Base-by-base conservation (phyloP, 2,113 vertebrate species). In the Ptilorrhoa leucosticta region DNA sequence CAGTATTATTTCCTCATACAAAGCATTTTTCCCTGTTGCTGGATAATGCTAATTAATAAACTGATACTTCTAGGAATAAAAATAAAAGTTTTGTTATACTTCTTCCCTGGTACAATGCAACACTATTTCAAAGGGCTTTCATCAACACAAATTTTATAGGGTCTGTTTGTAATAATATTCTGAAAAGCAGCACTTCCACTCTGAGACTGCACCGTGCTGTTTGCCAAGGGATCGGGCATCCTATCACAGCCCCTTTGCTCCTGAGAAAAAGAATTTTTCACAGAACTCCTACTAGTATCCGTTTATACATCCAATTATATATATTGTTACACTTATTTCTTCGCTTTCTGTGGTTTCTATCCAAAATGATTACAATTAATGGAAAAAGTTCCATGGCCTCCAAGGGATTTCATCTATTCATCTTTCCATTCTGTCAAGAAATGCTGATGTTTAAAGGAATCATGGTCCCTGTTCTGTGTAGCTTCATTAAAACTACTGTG, bases 371-470 rank as follows among this genome's bases (percentile, higher is more conserved):
- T 58, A 61, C 37, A 80, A 66, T 89, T 94, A 94, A 80, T 35
- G 22, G 75, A 10, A 83, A 83, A 76, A 60, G 26, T 44, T 89
- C 50, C 31, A 30, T 2, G 15, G 84, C 53, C 65, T 89, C 87
- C 44, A 44, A 79, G 61, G 61, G 57, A 61, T 83, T 94, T 84
- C 27, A 87, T 53, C 87, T 58, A 61, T 91, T 93, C 28, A 87
- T 91, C 81, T 91, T 57, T 44, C 45, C 23, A 1, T 61, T 89
- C 84, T 76, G 65, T 48, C 84, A 89, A 37, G 64, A 93, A 96
- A 82, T 69, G 75, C 73, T 93, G 81, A 85, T 69, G 27, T 94
- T 94, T 91, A 87, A 94, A 93, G 84, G 66, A 95, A 90, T 85
- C 30, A 0, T 19, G 40, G 51, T 82, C 63, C 75, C 83, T 77